Evolutionary conservation across 2,888 invertebrate genomes (phyloP).

Genomic region (Lissocephala sabroskyi): DNA sequence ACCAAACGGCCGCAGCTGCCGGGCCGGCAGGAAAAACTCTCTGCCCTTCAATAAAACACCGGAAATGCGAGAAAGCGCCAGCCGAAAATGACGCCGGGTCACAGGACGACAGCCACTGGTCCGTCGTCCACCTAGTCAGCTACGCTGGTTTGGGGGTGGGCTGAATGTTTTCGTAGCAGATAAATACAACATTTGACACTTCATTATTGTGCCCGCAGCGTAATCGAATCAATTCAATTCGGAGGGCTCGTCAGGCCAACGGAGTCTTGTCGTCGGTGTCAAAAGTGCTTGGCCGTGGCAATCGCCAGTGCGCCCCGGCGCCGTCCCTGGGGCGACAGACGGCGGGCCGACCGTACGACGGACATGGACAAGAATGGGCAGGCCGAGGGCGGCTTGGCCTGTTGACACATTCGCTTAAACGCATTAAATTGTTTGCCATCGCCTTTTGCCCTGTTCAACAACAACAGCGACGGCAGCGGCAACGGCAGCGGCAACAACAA

Average conservation of each 20-base stretch:
- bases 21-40: background rate
- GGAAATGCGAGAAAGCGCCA: slow-evolving; percentile 46
- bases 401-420: slow-evolving; percentile 66
- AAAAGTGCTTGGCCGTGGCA: slow-evolving; percentile 40
- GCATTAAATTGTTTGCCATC: slow-evolving; percentile 63
- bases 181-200: slow-evolving; percentile 68
- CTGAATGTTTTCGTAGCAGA: slow-evolving; percentile 15
- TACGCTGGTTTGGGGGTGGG: slow-evolving; percentile 9
- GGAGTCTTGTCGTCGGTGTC: slow-evolving; percentile 41
- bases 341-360: background rate
- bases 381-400: slow-evolving; percentile 58
- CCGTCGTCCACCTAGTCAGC: too few relatives aligned
- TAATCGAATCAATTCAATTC: slow-evolving; percentile 66
- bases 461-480: too few relatives aligned
- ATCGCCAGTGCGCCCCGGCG: too few relatives aligned
- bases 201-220: slow-evolving; percentile 65
- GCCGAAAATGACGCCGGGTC: too few relatives aligned
- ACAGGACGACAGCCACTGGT: too few relatives aligned
- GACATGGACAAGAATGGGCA: slow-evolving; percentile 5
- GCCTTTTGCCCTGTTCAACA: slow-evolving; percentile 29
- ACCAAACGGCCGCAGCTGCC: slow-evolving; percentile 11
- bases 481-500: too few relatives aligned
- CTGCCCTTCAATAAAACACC: slow-evolving; percentile 50
- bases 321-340: slow-evolving; percentile 12
- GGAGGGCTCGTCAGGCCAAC: slow-evolving; percentile 12